Percentiles rank a stretch among this genome's conserved stretches.
phyloP scores from a whole-genome alignment of 1,140 invertebrate species.

The Oryctes rhinoceros region DNA sequence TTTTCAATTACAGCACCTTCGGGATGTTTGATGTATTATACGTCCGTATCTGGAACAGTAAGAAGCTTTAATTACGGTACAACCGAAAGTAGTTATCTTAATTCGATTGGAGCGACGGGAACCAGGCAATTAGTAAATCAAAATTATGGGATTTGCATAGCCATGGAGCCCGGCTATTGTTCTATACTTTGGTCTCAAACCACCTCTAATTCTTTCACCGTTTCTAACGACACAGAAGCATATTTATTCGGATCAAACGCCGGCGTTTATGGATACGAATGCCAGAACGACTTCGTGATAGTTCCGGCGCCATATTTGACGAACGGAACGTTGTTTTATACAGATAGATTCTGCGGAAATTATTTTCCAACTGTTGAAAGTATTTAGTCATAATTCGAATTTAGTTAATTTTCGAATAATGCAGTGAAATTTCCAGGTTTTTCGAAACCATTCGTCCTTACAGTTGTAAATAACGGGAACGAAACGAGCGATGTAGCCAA shows the following conservation, averaged over 20 bases:
- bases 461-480: conserved; percentile 71
- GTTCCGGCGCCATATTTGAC: conserved; percentile 69
- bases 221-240: conserved; percentile 68
- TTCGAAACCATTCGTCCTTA: conserved; percentile 77
- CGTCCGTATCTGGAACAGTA: conserved; percentile 69
- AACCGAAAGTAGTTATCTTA: conserved; percentile 63
- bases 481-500: conserved; percentile 70
- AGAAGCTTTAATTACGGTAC: conserved; percentile 80
- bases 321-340: conserved; percentile 58
- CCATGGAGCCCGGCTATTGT: conserved; percentile 73
- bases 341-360: conserved; percentile 78
- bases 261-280: conserved; percentile 66
- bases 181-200: conserved; percentile 69
- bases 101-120: conserved; percentile 61
- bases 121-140: conserved; percentile 77
- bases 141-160: conserved; percentile 78
- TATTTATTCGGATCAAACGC: conserved; percentile 66
- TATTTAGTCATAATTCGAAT: conserved; percentile 55
- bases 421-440: conserved; percentile 62
- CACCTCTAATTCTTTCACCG: conserved; percentile 72
- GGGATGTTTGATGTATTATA: conserved; percentile 83
- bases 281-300: conserved; percentile 77
- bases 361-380: conserved; percentile 72
- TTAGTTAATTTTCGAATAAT: conserved; percentile 42
- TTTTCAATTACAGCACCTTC: conserved; percentile 68